Evolutionary conservation across 2,888 invertebrate genomes (phyloP).

Genomic region (Phengaris alcon): DNA sequence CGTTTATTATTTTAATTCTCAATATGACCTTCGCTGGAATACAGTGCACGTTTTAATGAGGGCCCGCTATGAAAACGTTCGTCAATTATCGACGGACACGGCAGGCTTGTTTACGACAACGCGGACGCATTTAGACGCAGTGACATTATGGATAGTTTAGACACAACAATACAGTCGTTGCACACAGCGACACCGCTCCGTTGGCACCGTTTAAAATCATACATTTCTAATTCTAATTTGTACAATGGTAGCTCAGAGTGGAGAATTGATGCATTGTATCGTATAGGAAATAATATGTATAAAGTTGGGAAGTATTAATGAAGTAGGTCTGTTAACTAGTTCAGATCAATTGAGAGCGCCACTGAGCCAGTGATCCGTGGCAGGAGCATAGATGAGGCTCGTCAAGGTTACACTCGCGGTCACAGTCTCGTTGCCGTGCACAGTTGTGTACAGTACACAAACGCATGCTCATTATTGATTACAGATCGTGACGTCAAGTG

Average conservation of each 20-base stretch:
- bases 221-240: not conserved
- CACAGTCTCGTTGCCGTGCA: conserved; percentile 48
- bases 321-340: conserved; percentile 52
- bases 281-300: conserved; percentile 15
- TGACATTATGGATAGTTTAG: conserved; percentile 45
- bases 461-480: conserved; percentile 36
- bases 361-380: conserved; percentile 67
- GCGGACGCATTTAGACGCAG: conserved; percentile 72
- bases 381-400: conserved; percentile 55
- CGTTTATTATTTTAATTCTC: conserved; percentile 49
- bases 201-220: conserved; percentile 30
- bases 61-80: conserved; percentile 69
- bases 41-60: conserved; percentile 75
- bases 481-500: conserved; percentile 28
- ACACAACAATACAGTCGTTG: conserved; percentile 32
- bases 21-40: conserved; percentile 67
- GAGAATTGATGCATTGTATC: not conserved
- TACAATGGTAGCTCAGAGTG: not conserved
- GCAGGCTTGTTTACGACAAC: conserved; percentile 71
- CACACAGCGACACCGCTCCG: conserved; percentile 8
- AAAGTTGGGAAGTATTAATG: conserved; percentile 25
- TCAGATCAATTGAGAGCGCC: conserved; percentile 72
- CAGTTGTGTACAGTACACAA: conserved; percentile 46
- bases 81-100: conserved; percentile 76
- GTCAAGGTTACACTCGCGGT: conserved; percentile 64